Evolutionary conservation across 2,797 vertebrate genomes (phyloP), one percentile per base, ranked within the genome.

Genomic region (Tokudaia muenninki): DNA sequence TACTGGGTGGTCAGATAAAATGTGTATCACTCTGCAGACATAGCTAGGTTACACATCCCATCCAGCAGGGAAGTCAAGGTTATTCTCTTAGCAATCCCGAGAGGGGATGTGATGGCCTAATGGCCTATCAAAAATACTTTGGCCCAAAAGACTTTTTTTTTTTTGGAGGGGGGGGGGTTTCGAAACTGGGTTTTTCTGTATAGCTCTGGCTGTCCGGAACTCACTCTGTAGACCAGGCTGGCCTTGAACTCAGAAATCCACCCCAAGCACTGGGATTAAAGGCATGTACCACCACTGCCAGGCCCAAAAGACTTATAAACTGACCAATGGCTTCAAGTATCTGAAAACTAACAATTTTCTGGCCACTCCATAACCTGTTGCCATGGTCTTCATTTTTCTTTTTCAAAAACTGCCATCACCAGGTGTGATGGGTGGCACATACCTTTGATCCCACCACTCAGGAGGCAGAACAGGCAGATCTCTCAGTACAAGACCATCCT

Each of bases 1-100:
- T 72, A 88, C 14, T 61, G n/a, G 34, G 24, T 52, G 41, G 24
- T 50, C 74, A 52, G 65, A 57, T 47, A 57, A 97, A 52, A 72
- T 61, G 57, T 61, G 57, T 37, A 88, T 80, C 50, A 67, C 61
- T 87, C 89, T 52, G 47, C 29, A 55, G 79, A 57, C 52, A 82
- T 41, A 65, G 70, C 37, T 78, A 57, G 67, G 82, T 87, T 74
- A 87, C 57, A 13, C 81, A 87, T 34, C 17, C 34, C 75, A 87
- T 31, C 17, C 24, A 8, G 47, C 26, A 59, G 24, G 41, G 52
- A 74, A 75, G n/a, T 67, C 55, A 90, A 72, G 59, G 86, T 47
- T 13, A 55, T 24, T 95, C 74, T 88, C 11, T 75, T 61, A 79
- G 47, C 78, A 92, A 87, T 75, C 44, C 93, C 67, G 92, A 81